Evolutionary conservation across 2,113 vertebrate genomes (phyloP).

Genomic region (Panthera uncia): DNA sequence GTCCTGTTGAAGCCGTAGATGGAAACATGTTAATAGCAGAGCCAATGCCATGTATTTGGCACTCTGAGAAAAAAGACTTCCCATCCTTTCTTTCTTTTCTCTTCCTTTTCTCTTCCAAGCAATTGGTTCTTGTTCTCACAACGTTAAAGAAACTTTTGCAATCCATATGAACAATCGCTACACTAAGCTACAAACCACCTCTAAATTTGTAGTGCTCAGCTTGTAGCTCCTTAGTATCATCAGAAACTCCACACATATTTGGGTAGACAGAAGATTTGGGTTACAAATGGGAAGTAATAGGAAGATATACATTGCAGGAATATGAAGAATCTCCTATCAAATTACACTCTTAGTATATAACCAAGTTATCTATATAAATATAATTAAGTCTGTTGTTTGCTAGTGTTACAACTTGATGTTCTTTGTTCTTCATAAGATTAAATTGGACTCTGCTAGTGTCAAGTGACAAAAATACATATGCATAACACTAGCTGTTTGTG

Average conservation of each 20-base stretch:
- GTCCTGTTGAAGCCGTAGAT: background rate
- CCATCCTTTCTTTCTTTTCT: background rate
- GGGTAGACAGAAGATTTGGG: background rate
- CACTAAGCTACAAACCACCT: background rate
- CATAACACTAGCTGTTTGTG: background rate
- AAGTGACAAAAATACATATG: slow-evolving; percentile 11
- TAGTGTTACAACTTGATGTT: slow-evolving; percentile 31
- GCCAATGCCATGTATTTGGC: background rate
- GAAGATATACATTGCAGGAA: slow-evolving; percentile 24
- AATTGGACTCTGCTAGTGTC: slow-evolving; percentile 40
- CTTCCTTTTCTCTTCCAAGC: background rate
- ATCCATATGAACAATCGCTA: background rate
- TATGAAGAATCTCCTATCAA: slow-evolving; percentile 19
- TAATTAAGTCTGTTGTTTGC: slow-evolving; percentile 25
- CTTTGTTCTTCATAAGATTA: slow-evolving; percentile 32
- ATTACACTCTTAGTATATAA: slow-evolving; percentile 27
- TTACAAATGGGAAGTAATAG: slow-evolving; percentile 2
- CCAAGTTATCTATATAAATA: slow-evolving; percentile 9
- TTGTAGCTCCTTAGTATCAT: background rate
- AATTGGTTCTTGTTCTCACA: background rate
- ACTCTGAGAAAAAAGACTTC: background rate
- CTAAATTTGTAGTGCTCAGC: background rate
- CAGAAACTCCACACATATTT: background rate
- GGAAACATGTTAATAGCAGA: background rate
- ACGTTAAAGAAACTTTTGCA: background rate